phyloP scores from a whole-genome alignment of 2,888 invertebrate species.

The Euproctis similis region DNA sequence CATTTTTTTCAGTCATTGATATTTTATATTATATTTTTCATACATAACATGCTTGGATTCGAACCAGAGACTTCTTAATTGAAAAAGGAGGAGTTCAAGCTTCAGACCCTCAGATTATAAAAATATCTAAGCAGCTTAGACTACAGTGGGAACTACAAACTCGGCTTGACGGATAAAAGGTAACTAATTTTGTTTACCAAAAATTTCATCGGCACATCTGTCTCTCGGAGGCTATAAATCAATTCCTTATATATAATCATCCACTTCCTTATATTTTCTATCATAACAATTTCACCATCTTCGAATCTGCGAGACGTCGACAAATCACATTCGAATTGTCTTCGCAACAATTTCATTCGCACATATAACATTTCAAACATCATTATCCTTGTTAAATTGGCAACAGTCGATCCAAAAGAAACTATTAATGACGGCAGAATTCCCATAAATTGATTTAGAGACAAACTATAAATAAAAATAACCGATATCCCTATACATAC shows the following conservation, averaged over 20 bases:
- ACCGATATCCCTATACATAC: background rate
- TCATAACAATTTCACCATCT: constrained; percentile 3
- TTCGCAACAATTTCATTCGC: constrained; percentile 5
- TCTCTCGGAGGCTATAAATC: background rate
- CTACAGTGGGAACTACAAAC: too few species aligned
- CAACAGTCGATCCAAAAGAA: background rate
- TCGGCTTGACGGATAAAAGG: too few species aligned
- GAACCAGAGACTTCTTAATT: too few species aligned
- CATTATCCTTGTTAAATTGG: constrained; percentile 5
- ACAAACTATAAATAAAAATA: too few species aligned
- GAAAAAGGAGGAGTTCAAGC: too few species aligned
- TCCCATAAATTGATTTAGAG: too few species aligned
- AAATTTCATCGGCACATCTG: constrained; percentile 2
- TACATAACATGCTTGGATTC: too few species aligned
- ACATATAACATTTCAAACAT: constrained; percentile 4
- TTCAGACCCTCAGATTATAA: too few species aligned
- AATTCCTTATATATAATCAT: constrained; percentile 1
- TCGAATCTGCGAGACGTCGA: constrained; percentile 3
- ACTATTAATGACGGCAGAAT: too few species aligned
- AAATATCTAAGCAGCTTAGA: too few species aligned
- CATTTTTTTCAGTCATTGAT: too few species aligned
- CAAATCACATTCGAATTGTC: constrained; percentile 1
- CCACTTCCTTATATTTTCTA: constrained; percentile 1
- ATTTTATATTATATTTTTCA: too few species aligned
- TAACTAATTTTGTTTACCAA: background rate